Evolutionary conservation across 2,113 vertebrate species (phyloP).

Genomic region (Aspidoscelis tigris): DNA sequence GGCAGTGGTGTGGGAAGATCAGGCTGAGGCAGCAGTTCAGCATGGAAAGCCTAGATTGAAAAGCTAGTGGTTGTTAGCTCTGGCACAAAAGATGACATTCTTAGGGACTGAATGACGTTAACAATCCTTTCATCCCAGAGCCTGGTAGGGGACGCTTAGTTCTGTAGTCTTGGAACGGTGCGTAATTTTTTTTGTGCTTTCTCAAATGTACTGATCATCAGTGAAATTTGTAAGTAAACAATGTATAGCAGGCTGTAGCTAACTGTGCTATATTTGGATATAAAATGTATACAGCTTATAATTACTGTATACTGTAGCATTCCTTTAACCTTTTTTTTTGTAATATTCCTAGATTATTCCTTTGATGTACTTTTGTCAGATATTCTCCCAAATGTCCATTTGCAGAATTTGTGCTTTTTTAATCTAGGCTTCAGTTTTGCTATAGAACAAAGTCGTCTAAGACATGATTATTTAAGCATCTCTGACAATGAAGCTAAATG

Average conservation of each 20-base stretch:
- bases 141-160: too few species aligned
- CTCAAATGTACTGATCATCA: not conserved
- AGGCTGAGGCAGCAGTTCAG: too few species aligned
- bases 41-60: too few species aligned
- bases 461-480: constrained; percentile 57
- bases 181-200: not conserved
- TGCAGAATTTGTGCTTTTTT: constrained; percentile 42
- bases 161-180: not conserved
- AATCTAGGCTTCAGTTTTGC: constrained; percentile 56
- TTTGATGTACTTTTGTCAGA: not conserved
- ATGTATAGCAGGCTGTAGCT: too few species aligned
- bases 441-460: constrained; percentile 58
- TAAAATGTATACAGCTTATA: not conserved
- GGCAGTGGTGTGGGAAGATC: too few species aligned
- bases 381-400: constrained; percentile 38
- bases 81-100: too few species aligned
- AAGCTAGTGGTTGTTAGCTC: too few species aligned
- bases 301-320: not conserved
- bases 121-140: too few species aligned
- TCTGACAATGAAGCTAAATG: constrained; percentile 62
- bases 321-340: constrained; percentile 20
- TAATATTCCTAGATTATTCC: constrained; percentile 25
- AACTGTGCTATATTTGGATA: not conserved
- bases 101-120: too few species aligned
- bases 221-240: not conserved